phyloP scores from a whole-genome alignment of 2,888 invertebrate genomes.

The Vannuccia rotundouncinata region DNA sequence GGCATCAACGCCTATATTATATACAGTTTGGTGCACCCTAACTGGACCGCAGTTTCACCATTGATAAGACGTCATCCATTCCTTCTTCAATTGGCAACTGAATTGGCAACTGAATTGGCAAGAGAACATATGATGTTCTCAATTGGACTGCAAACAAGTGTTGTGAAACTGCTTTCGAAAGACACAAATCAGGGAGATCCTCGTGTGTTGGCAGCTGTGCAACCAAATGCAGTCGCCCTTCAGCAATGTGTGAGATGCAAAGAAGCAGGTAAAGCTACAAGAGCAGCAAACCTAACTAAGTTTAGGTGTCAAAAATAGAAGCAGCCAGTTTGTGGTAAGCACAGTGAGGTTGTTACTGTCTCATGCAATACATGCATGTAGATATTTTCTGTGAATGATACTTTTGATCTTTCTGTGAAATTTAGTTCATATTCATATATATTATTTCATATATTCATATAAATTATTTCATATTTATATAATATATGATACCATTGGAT shows the following conservation, averaged over 20 bases:
- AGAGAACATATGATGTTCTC: conserved; percentile 14
- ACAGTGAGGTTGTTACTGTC: conserved; percentile 32
- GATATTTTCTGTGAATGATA: conserved; percentile 28
- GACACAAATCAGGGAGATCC: conserved; percentile 21
- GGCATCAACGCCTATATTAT: conserved; percentile 4
- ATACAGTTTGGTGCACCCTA: conserved; percentile 29
- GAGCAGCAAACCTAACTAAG: conserved; percentile 8
- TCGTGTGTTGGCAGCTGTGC: neutral
- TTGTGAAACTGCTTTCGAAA: conserved; percentile 25
- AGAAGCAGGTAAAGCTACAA: conserved; percentile 13
- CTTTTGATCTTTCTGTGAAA: conserved; percentile 23
- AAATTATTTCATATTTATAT: too few species aligned
- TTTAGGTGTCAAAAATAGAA: conserved; percentile 15
- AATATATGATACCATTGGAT: conserved; percentile 21
- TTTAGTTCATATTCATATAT: conserved; percentile 27
- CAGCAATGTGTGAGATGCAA: conserved; percentile 22
- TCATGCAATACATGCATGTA: conserved; percentile 28
- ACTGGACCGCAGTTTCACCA: neutral
- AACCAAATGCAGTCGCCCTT: conserved; percentile 3
- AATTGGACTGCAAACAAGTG: conserved; percentile 30
- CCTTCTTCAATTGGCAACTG: conserved; percentile 29
- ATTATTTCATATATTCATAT: too few species aligned
- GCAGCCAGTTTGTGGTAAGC: conserved; percentile 31
- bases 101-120: conserved; percentile 31
- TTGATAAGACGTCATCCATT: conserved; percentile 18